Evolutionary conservation across 2,113 vertebrate species (phyloP).

Genomic region (Crotalus viridis): DNA sequence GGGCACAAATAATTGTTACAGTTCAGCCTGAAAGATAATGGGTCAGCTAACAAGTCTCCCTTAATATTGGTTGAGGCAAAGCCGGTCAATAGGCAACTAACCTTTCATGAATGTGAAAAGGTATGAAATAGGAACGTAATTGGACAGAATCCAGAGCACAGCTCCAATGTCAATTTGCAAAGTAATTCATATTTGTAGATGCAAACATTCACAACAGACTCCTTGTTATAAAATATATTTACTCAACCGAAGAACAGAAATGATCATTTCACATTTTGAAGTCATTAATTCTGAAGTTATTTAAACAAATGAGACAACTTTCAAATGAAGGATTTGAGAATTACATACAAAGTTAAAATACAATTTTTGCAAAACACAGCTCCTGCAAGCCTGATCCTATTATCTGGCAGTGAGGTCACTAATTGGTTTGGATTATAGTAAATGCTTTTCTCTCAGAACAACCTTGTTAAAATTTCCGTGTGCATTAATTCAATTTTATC

Average conservation of each 20-base stretch:
- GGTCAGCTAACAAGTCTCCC: neutral
- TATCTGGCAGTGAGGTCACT: neutral
- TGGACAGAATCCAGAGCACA: neutral
- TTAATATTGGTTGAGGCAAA: neutral
- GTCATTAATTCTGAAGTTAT: neutral
- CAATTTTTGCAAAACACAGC: neutral
- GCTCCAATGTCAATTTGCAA: neutral
- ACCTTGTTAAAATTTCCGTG: neutral
- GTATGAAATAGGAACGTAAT: neutral
- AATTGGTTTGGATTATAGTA: neutral
- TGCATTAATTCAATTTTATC: neutral
- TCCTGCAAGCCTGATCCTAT: neutral
- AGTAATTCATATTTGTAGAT: neutral
- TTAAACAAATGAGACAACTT: conserved; percentile 6
- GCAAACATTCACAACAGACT: neutral
- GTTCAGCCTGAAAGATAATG: neutral
- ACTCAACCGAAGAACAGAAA: neutral
- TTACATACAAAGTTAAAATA: neutral
- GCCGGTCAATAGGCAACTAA: neutral
- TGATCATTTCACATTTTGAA: neutral
- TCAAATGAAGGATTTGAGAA: neutral
- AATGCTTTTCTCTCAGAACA: neutral
- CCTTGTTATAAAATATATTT: neutral
- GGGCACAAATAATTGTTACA: neutral
- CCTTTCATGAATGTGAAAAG: neutral